These are phyloP conservation scores for Eueremaeus valkanovi DNA, from an alignment of 2,888 invertebrate genomes.

Conservation along the genomic window DNA sequence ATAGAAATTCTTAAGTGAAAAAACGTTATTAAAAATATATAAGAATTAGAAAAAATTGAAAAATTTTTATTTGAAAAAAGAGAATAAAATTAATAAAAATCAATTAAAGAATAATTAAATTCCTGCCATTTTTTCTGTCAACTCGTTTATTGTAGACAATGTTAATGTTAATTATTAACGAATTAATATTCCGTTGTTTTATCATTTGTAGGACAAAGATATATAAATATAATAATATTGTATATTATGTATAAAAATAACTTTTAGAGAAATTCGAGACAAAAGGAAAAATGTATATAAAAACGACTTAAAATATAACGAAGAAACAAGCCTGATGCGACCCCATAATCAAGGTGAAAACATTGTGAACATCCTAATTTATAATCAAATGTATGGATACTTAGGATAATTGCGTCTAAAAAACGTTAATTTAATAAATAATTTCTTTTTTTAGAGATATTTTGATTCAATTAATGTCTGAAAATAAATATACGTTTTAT, in stretches of 20 bases:
- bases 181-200: not conserved
- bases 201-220: slow-evolving; percentile 18
- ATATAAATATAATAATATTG: slow-evolving; percentile 6
- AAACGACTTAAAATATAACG: too few relatives aligned
- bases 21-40: not conserved
- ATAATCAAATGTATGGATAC: too few relatives aligned
- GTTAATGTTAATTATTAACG: not conserved
- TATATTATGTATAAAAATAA: not conserved
- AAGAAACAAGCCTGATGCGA: too few relatives aligned
- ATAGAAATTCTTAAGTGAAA: not conserved
- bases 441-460: too few relatives aligned
- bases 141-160: not conserved
- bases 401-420: too few relatives aligned
- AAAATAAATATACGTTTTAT: too few relatives aligned
- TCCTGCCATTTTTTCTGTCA: slow-evolving; percentile 29
- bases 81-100: not conserved
- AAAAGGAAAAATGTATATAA: not conserved
- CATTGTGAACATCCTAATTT: too few relatives aligned
- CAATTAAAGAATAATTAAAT: not conserved
- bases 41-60: not conserved
- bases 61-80: not conserved
- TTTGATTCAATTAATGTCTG: too few relatives aligned
- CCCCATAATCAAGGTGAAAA: too few relatives aligned
- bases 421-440: too few relatives aligned
- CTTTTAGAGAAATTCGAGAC: too few relatives aligned